Evolutionary conservation across 2,113 vertebrate genomes (phyloP), one percentile per base, ranked within the genome.

Genomic region (Empidonax alnorum): DNA sequence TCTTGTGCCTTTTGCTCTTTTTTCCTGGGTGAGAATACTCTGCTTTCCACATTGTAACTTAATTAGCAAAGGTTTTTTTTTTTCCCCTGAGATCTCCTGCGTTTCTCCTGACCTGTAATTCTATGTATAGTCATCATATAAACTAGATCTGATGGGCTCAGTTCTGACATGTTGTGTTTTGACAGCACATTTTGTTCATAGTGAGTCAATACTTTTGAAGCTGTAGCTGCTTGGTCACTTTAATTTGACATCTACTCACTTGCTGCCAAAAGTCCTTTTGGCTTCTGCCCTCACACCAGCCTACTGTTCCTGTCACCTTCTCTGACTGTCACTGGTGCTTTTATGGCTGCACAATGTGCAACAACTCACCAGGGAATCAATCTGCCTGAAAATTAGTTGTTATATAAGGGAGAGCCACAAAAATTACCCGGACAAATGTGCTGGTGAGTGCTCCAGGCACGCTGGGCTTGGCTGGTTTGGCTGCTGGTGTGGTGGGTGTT

Each of bases 231-330:
- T 81, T 93, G 96, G 96, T 95, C 96, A 96, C 95, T 97, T 96
- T 85, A 93, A 89, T 93, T 94, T 94, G 95, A 90, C 80, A 74
- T 93, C 53, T 3, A 93, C 80, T 61, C 90, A 67, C 39, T 7
- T 81, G 91, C 91, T 96, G 95, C 95, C 96, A 87, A 80, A 97
- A 90, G 90, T 96, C 96, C 95, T 93, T 96, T 97, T 95, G 96
- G 95, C 89, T 95, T 81, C 94, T 94, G 68, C 93, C 73, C 93
- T 95, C 93, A 94, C 92, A 97, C 94, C 75, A 90, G 93, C 93
- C 91, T 88, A 92, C 94, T 94, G 89, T 81, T 95, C 90, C 94
- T 93, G 96, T 97, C 96, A 92, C 95, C 90, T 96, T 81, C 86
- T 92, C 49, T 92, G 86, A 90, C 93, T 93, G 89, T 96, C 95